Conservation (phyloP, 1,140 invertebrate species). For the Tigriopus japonicus region DNA sequence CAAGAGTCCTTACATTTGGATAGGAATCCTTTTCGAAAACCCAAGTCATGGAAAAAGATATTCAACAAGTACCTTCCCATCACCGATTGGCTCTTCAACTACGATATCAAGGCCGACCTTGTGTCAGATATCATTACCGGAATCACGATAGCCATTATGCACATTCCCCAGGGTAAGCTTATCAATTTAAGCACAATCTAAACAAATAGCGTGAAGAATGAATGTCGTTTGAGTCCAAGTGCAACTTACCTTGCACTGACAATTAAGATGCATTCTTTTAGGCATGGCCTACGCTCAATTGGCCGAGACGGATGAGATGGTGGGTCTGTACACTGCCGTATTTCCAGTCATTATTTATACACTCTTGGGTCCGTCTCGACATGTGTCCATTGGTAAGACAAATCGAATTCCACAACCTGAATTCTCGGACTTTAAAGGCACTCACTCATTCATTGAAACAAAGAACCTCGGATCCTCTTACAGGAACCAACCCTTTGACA, state of each 20-base stretch:
- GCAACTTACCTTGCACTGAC: neutral
- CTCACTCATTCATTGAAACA: no score
- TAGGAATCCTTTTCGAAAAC: no score
- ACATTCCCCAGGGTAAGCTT: conserved; percentile 62
- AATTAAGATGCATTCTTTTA: conserved; percentile 21
- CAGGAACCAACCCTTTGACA: no score
- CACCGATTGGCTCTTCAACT: conserved; percentile 17
- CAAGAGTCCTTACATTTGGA: no score
- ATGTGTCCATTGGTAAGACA: neutral
- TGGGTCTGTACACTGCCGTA: conserved; percentile 83
- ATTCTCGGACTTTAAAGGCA: no score
- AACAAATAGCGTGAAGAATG: neutral
- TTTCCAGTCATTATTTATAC: conserved; percentile 38
- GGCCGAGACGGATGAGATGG: conserved; percentile 62
- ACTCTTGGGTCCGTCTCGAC: neutral
- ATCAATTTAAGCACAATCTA: neutral
- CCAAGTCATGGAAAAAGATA: neutral
- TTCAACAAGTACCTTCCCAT: conserved; percentile 16
- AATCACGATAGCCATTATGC: conserved; percentile 74
- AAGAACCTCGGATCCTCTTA: no score
- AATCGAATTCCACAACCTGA: no score
- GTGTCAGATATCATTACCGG: conserved; percentile 30
- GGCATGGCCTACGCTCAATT: conserved; percentile 71
- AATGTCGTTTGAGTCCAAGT: neutral
- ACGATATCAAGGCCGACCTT: conserved; percentile 13